A percentile compares a stretch with the other conserved stretches of the same genome.
Evolutionary conservation across 2,113 vertebrate species (phyloP).

Genomic region (Hippocampus zosterae): DNA sequence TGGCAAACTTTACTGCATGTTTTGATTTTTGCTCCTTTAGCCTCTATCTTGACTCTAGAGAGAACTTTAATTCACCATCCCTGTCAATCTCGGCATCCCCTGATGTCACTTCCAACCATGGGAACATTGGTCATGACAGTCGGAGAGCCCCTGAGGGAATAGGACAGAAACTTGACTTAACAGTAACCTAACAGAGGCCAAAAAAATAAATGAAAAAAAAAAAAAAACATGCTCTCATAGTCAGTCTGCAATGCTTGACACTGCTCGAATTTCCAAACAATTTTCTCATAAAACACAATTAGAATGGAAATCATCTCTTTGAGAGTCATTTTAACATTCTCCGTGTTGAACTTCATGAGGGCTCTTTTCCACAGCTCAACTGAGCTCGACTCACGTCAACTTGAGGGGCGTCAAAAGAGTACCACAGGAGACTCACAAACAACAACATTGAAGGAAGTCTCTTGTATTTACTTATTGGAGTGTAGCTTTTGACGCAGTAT

Average conservation of each 20-base stretch:
- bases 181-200: slow-evolving; percentile 12
- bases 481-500: too few relatives aligned
- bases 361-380: too few relatives aligned
- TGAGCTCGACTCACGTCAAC: background rate
- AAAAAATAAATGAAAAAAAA: slow-evolving; percentile 14
- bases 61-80: slow-evolving; percentile 56
- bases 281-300: background rate
- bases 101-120: slow-evolving; percentile 58
- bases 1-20: slow-evolving; percentile 48
- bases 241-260: background rate
- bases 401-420: background rate
- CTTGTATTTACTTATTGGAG: too few relatives aligned
- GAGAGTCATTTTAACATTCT: too few relatives aligned
- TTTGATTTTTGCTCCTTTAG: slow-evolving; percentile 48
- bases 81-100: slow-evolving; percentile 56
- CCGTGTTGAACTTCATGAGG: too few relatives aligned
- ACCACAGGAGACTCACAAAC: too few relatives aligned
- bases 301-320: background rate
- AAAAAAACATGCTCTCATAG: slow-evolving; percentile 31
- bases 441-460: too few relatives aligned
- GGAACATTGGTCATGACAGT: slow-evolving; percentile 59
- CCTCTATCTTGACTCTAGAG: slow-evolving; percentile 49
- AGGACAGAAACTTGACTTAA: slow-evolving; percentile 26
- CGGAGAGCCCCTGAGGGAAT: slow-evolving; percentile 23
- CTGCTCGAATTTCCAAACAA: background rate